Base-by-base conservation (phyloP, 2,797 vertebrate genomes). In the Acridotheres tristis region DNA sequence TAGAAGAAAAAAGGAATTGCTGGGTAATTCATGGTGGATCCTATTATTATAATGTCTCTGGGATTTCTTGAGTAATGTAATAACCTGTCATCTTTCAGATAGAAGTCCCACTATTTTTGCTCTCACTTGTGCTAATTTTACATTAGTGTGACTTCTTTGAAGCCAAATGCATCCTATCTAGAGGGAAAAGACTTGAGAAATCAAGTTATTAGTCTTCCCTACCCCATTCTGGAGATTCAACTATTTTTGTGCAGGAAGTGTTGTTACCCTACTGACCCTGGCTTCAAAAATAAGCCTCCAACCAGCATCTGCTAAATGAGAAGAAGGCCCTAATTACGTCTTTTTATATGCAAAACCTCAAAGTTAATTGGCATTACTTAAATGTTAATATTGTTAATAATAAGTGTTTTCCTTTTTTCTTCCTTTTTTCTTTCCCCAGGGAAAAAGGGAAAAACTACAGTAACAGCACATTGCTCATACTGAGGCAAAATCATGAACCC, bases 321-420 rank as follows among this genome's bases (percentile, higher is more conserved):
- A 27, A 94, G 67, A 71, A 88, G 20, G 4, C 9, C 9, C 75
- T 83, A 89, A 95, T 85, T 71, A 19, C 13, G 48, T 14, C 13
- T 54, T 85, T 86, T 57, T 76, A 42, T 72, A 47, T 83, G 25
- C 36, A 83, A 79, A 67, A 88, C 11, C 27, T 63, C 58, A 13
- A 92, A 85, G 38, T 83, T 90, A 91, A 90, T 79, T 90, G 18
- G 13, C 13, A 69, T 51, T 86, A 59, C 32, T 85, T 86, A 82
- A 90, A 78, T 87, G 47, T 5, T 83, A 89, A 88, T 78, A 47
- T 62, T 93, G 29, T 48, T 85, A 79, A 53, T 42, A 71, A 25
- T 42, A 71, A 25, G 2, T 9, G 34, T 61, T 7, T 66, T 21
- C 16, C 5, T 34, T 4, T 20, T 50, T 18, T 19, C 1, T 15